Base-by-base conservation (phyloP, 1,140 invertebrate genomes). In the Zaprionus ghesquierei region DNA sequence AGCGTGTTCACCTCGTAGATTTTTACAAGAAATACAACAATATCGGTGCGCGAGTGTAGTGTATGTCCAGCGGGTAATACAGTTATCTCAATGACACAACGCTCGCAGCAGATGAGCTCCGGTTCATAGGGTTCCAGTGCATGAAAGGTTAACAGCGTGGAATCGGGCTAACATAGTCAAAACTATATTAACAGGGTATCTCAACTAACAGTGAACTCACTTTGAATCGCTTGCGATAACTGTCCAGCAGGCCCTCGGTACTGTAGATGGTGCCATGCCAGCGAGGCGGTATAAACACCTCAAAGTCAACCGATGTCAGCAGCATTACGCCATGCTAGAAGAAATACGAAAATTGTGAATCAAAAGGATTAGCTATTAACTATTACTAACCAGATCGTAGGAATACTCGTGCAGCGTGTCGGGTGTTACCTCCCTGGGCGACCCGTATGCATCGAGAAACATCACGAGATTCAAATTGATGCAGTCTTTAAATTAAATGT, bases 251-350 rank as follows among this genome's bases (percentile, higher is more conserved):
- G 0, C 71, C 68, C 12, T 75, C 78, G 5, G 81, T 81, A 49
- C 81, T 81, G 27, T 85, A 85, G 33, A 85, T 56, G 0, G 81
- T 85, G 38, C 81, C 81, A 22, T 86, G 81, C 81, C 81, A 85
- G 6, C 54, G 33, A 0, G 81, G 69, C 0, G 81, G 81, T 10
- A 85, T 35, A 22, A 49, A 81, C 0, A 66, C 31, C 58, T 81
- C 78, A 1, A 22, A 3, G 0, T 85, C 81, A 5, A 78, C 56
- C 35, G 81, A 85, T 35, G 81, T 85, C 20, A 85, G 41, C 22
- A 85, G 54, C 68, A 69, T 85, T 0, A 69, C 70, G 10, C 53
- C 78, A 15, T 85, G 78, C 82, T 77, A 51, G 0, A 27, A 29
- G 4, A 20, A 5, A n/a, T 31, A 10, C n/a, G 29, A 31, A 23